Evolutionary conservation across 2,113 vertebrate species (phyloP).

Genomic region (Sarotherodon lohbergeri): DNA sequence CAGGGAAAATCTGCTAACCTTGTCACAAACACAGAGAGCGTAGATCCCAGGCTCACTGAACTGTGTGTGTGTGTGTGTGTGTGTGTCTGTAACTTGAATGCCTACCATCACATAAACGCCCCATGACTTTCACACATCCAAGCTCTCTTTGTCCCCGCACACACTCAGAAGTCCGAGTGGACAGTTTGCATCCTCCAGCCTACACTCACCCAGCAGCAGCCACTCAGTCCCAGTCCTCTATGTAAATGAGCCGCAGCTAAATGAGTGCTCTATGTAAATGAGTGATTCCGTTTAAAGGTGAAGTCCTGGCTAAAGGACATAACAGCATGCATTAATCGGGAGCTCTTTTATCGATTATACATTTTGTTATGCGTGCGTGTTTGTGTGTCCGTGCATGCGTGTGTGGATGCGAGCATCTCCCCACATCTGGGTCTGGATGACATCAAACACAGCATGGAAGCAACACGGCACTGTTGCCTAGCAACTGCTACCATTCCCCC

Average conservation of each 20-base stretch:
- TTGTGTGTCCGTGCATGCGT: not conserved
- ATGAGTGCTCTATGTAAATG: not conserved
- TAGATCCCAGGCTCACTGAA: not conserved
- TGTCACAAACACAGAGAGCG: not conserved
- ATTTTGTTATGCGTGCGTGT: not conserved
- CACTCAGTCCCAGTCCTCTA: not conserved
- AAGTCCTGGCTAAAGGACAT: slow-evolving; percentile 19
- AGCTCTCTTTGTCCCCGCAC: slow-evolving; percentile 24
- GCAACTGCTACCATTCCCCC: slow-evolving; percentile 70
- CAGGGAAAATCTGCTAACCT: not conserved
- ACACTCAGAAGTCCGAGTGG: not conserved
- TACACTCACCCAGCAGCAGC: not conserved
- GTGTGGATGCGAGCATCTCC: slow-evolving; percentile 14
- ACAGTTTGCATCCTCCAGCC: not conserved
- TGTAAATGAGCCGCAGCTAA: slow-evolving; percentile 11
- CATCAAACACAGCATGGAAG: slow-evolving; percentile 64
- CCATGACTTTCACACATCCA: slow-evolving; percentile 8
- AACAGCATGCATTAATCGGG: not conserved
- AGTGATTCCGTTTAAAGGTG: not conserved
- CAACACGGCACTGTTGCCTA: slow-evolving; percentile 70
- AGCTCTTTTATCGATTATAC: slow-evolving; percentile 28
- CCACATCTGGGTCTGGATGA: slow-evolving; percentile 62
- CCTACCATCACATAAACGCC: not conserved
- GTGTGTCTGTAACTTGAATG: not conserved
- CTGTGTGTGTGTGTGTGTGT: not conserved